A percentile compares a stretch with the other conserved stretches of the same genome.
Evolutionary conservation across 1,140 invertebrate genomes (phyloP).

Genomic region (Drosophila ercepeae): DNA sequence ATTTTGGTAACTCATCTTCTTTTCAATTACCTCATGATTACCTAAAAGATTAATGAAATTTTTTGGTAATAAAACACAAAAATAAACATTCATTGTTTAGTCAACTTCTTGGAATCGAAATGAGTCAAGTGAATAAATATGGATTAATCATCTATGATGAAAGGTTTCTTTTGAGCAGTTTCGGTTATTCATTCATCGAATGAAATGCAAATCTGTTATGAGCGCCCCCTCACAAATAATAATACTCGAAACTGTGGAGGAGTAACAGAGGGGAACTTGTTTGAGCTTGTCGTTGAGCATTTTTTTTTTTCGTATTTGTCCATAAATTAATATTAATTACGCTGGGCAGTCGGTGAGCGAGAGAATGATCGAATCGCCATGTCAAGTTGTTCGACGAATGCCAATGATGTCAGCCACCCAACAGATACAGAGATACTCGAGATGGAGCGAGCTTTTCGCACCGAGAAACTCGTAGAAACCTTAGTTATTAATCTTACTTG

Average conservation of each 20-base stretch:
- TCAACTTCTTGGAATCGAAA: background rate
- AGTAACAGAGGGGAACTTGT: slow-evolving; percentile 49
- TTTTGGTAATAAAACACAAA: background rate
- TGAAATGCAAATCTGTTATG: slow-evolving; percentile 45
- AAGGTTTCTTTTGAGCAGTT: slow-evolving; percentile 4
- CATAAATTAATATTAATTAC: slow-evolving; percentile 72
- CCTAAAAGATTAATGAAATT: background rate
- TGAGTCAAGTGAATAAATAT: slow-evolving; percentile 21
- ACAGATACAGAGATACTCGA: slow-evolving; percentile 10
- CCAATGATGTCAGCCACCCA: slow-evolving; percentile 63
- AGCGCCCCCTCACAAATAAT: background rate
- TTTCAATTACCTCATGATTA: too few species aligned
- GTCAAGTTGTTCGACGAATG: slow-evolving; percentile 32
- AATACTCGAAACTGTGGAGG: background rate
- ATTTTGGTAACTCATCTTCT: too few species aligned
- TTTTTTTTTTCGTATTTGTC: slow-evolving; percentile 23
- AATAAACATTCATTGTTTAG: background rate
- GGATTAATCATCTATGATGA: slow-evolving; percentile 24
- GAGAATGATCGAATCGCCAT: slow-evolving; percentile 55
- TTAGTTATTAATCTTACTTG: background rate
- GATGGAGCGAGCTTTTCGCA: slow-evolving; percentile 9
- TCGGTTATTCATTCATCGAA: slow-evolving; percentile 18
- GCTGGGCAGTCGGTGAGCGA: slow-evolving; percentile 20
- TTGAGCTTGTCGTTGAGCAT: slow-evolving; percentile 17
- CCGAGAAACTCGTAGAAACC: background rate